Evolutionary conservation across 53 echinoderm and acorn worm species (phyloP).

Genomic region (Astropecten irregularis): DNA sequence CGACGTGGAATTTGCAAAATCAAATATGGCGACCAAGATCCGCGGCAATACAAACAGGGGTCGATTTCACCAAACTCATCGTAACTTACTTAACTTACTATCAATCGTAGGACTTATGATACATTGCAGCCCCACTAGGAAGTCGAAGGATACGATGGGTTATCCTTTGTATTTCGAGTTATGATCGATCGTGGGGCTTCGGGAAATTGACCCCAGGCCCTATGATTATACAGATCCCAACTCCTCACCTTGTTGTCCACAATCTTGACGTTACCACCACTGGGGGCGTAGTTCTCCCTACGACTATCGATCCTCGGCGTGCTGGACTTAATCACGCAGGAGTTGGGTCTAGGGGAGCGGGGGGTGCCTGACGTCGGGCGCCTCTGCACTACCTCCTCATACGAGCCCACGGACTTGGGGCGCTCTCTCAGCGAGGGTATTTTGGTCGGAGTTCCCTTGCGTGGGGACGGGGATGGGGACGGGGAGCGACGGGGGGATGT

Average conservation of each 20-base stretch:
- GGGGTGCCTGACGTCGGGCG: background rate
- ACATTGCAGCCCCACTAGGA: too few species aligned
- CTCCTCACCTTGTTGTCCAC: background rate
- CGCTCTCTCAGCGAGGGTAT: slow-evolving; percentile 27
- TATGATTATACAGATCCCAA: too few species aligned
- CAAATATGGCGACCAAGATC: too few species aligned
- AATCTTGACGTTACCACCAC: slow-evolving; percentile 14
- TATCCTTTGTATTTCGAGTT: too few species aligned
- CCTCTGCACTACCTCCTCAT: slow-evolving; percentile 5
- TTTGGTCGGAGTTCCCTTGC: slow-evolving; percentile 32
- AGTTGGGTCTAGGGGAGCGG: slow-evolving; percentile 13
- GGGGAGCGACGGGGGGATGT: background rate
- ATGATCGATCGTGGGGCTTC: too few species aligned
- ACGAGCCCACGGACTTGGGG: slow-evolving; percentile 23
- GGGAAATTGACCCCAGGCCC: too few species aligned
- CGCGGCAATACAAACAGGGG: too few species aligned
- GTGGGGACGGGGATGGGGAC: background rate
- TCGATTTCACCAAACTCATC: too few species aligned
- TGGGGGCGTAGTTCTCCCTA: slow-evolving; percentile 1
- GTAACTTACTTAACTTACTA: too few species aligned
- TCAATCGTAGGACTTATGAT: too few species aligned
- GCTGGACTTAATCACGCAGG: slow-evolving; percentile 13
- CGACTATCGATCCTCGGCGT: background rate
- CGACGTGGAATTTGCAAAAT: too few species aligned
- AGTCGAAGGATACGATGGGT: too few species aligned